Conservation (phyloP, 2,888 invertebrate genomes). For the Heliconius cydno region DNA sequence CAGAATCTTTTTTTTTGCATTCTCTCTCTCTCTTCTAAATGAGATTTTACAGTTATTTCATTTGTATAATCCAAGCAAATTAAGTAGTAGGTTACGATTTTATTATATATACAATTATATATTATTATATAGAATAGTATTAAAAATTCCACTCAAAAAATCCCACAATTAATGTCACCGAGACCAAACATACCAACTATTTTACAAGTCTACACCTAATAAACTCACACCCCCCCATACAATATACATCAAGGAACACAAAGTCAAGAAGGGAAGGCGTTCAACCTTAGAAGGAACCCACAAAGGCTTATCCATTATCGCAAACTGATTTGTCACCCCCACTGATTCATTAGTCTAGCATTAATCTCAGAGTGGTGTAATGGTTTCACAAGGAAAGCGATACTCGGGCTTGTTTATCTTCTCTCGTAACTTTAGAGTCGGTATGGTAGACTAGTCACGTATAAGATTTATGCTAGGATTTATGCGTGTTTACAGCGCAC, state of each 20-base stretch:
- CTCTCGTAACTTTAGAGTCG: constrained; percentile 19
- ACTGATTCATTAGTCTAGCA: constrained; percentile 76
- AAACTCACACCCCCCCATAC: not conserved
- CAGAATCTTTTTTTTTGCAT: too few relatives aligned
- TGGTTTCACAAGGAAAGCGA: constrained; percentile 59
- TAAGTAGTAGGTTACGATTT: not conserved
- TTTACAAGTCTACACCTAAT: constrained; percentile 7
- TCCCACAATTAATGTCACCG: not conserved
- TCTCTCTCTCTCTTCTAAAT: too few relatives aligned
- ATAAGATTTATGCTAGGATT: constrained; percentile 9
- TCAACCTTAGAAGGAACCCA: constrained; percentile 44
- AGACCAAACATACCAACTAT: not conserved
- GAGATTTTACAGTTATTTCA: too few relatives aligned
- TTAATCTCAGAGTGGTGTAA: constrained; percentile 63
- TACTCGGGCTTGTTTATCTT: constrained; percentile 63
- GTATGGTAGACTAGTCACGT: constrained; percentile 12
- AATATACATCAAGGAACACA: constrained; percentile 4
- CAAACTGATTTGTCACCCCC: constrained; percentile 73
- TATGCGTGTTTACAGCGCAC: not conserved
- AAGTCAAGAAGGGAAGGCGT: constrained; percentile 21
- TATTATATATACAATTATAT: not conserved
- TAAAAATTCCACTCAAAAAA: not conserved
- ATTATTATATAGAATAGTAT: not conserved
- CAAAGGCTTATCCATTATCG: constrained; percentile 57
- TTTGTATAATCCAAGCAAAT: not conserved